Conservation (phyloP, 1,140 invertebrate species). For the Zaprionus taronus region DNA sequence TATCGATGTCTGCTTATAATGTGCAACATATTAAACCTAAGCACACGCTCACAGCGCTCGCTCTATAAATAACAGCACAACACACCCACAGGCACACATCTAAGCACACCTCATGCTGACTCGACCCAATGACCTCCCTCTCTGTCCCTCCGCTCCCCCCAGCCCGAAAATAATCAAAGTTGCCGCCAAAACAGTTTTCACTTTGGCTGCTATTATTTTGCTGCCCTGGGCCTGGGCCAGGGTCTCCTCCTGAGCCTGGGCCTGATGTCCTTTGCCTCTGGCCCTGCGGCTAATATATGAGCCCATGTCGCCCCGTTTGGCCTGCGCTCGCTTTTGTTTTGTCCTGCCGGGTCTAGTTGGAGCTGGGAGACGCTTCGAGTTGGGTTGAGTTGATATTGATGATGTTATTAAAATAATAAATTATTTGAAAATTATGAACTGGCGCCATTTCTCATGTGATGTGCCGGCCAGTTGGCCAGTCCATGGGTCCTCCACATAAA, state of each 20-base stretch:
- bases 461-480: constrained; percentile 31
- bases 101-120: not conserved
- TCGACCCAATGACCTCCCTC: not conserved
- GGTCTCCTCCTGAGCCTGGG: constrained; percentile 38
- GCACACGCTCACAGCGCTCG: constrained; percentile 67
- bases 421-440: constrained; percentile 83
- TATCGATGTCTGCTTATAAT: constrained; percentile 84
- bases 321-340: constrained; percentile 69
- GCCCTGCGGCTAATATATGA: constrained; percentile 80
- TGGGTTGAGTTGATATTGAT: constrained; percentile 79
- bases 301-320: constrained; percentile 65
- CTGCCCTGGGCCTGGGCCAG: constrained; percentile 41
- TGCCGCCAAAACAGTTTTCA: constrained; percentile 81
- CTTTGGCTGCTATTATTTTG: constrained; percentile 79
- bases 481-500: constrained; percentile 49
- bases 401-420: constrained; percentile 84
- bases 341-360: constrained; percentile 32
- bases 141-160: not conserved
- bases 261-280: constrained; percentile 63
- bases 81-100: constrained; percentile 27
- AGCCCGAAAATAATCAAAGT: constrained; percentile 70
- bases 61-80: constrained; percentile 82
- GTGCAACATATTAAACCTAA: constrained; percentile 84
- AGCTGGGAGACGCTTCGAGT: constrained; percentile 19
- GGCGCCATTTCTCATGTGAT: constrained; percentile 78